phyloP scores from a whole-genome alignment of 2,888 invertebrate species.

The Dusona sp. region DNA sequence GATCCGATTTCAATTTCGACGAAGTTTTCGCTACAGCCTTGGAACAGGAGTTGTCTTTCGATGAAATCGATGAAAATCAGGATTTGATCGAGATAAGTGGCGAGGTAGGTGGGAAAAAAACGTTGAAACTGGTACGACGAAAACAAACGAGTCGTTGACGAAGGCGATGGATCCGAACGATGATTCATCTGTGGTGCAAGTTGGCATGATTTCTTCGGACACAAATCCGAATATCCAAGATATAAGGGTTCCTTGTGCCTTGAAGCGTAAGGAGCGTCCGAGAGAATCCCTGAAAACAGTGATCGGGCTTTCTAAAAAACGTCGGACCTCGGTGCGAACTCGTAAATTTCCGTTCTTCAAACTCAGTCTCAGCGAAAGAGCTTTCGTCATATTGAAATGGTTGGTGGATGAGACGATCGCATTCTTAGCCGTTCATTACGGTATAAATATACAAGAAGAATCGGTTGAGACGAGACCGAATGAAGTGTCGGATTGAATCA shows the following conservation, averaged over 20 bases:
- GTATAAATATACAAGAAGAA: background rate
- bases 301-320: conserved; percentile 8
- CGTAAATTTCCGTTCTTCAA: background rate
- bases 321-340: background rate
- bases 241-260: conserved; percentile 3
- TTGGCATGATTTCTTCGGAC: background rate
- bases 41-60: background rate
- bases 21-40: background rate
- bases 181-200: background rate
- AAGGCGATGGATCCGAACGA: too few species aligned
- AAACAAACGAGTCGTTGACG: background rate
- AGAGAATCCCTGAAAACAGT: conserved; percentile 22
- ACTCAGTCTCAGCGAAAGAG: background rate
- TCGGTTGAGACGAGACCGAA: conserved; percentile 1
- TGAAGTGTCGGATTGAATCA: conserved; percentile 5
- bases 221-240: background rate
- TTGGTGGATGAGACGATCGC: background rate
- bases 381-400: conserved; percentile 3
- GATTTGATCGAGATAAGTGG: background rate
- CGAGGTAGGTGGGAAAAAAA: background rate
- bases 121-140: background rate
- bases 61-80: background rate
- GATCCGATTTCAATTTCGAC: background rate
- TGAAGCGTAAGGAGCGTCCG: conserved; percentile 10
- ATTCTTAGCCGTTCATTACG: background rate